Conservation (phyloP, 2,888 invertebrate genomes). For the Malacosoma neustria region DNA sequence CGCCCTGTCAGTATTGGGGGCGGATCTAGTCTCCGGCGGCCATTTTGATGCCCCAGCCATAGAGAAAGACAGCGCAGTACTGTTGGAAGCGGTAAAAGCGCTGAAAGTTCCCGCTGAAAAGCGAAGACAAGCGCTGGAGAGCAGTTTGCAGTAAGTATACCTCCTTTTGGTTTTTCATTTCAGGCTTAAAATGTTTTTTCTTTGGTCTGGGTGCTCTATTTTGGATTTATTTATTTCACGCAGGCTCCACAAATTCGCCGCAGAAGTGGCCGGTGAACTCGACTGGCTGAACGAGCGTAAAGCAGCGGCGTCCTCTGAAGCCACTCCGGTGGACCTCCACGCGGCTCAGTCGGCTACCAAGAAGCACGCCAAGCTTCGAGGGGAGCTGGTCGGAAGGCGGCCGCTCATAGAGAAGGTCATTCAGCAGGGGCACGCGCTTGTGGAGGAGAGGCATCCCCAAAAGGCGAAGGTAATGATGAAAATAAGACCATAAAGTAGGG, state of each 20-base stretch:
- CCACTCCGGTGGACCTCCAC: slow-evolving; percentile 88
- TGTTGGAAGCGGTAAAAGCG: slow-evolving; percentile 80
- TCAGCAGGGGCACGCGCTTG: slow-evolving; percentile 83
- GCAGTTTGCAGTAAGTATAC: slow-evolving; percentile 46
- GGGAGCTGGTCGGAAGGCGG: slow-evolving; percentile 90
- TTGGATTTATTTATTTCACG: no score
- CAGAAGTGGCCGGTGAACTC: slow-evolving; percentile 93
- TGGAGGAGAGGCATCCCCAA: slow-evolving; percentile 87
- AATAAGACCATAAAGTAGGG: neutral
- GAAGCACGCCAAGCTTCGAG: slow-evolving; percentile 94
- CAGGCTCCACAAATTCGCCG: slow-evolving; percentile 91
- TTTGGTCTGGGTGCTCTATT: no score
- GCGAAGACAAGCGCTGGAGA: slow-evolving; percentile 84
- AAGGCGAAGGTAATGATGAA: slow-evolving; percentile 75
- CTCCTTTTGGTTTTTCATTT: no score
- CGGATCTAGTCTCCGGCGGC: slow-evolving; percentile 93
- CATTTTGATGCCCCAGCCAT: slow-evolving; percentile 96
- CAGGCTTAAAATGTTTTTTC: no score
- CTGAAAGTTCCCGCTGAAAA: slow-evolving; percentile 82
- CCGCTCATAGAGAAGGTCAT: slow-evolving; percentile 89
- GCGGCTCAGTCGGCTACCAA: slow-evolving; percentile 95
- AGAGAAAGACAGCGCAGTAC: slow-evolving; percentile 82
- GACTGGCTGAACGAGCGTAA: slow-evolving; percentile 96
- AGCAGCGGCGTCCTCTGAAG: slow-evolving; percentile 84
- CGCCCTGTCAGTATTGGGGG: slow-evolving; percentile 85